Evolutionary conservation across 2,797 vertebrate genomes (phyloP).

Genomic region (Euthynnus affinis): DNA sequence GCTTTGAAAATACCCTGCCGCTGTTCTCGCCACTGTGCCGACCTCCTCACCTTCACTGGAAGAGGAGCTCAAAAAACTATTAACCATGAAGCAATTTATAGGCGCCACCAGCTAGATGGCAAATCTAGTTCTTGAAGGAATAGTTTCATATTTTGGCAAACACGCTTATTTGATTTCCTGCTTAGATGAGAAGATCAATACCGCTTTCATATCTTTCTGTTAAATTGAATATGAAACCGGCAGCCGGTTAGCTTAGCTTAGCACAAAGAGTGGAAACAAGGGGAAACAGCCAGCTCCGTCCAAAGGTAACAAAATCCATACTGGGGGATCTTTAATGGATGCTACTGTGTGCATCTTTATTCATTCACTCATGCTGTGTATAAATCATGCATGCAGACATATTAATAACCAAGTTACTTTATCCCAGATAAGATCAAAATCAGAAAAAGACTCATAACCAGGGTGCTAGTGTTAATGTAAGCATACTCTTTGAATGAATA

Average conservation of each 20-base stretch:
- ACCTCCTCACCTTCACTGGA: conserved; percentile 26
- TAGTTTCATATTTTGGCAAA: background rate
- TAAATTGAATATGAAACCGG: background rate
- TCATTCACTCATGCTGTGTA: background rate
- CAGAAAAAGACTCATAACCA: background rate
- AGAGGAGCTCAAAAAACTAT: conserved; percentile 5
- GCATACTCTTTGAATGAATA: background rate
- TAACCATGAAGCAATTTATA: background rate
- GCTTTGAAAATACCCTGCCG: conserved; percentile 22
- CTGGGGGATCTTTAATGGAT: background rate
- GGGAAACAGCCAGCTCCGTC: background rate
- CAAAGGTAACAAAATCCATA: background rate
- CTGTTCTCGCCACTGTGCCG: background rate
- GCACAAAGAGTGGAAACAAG: background rate
- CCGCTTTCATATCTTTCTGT: background rate
- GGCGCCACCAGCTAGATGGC: background rate
- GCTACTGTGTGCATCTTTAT: background rate
- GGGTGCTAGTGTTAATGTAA: background rate
- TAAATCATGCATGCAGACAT: background rate
- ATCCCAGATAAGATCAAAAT: background rate
- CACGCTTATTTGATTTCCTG: background rate
- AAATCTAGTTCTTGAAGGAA: too few species aligned
- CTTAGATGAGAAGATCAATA: background rate
- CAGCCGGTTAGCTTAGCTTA: background rate
- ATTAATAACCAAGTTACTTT: background rate